These are phyloP conservation scores for Euwallacea fornicatus DNA, from an alignment of 1,140 invertebrate species.

Conservation along the genomic window DNA sequence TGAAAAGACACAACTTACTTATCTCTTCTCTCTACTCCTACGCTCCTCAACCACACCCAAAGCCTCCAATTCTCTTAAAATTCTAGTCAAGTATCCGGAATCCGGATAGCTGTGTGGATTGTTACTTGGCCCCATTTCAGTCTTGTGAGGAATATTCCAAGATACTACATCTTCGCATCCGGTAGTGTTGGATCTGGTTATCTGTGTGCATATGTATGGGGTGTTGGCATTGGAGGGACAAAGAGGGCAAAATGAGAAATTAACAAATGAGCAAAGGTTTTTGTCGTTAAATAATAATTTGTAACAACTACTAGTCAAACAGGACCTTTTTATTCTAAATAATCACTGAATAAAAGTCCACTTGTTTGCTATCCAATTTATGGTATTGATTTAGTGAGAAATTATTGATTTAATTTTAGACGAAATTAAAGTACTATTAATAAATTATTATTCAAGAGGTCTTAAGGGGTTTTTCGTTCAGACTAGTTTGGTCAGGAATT, in stretches of 20 bases:
- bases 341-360: too few species aligned
- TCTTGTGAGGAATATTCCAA: conserved; percentile 93
- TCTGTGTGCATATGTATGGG: background rate
- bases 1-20: background rate
- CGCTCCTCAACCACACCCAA: conserved; percentile 64
- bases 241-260: background rate
- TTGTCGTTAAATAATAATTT: background rate
- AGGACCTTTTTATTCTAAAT: too few species aligned
- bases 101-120: conserved; percentile 75
- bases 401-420: too few species aligned
- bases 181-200: conserved; percentile 75
- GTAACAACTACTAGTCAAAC: too few species aligned
- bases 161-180: conserved; percentile 86
- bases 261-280: background rate
- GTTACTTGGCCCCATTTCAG: conserved; percentile 67
- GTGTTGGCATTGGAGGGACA: too few species aligned
- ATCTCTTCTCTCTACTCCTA: conserved; percentile 1
- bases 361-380: too few species aligned
- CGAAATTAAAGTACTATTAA: too few species aligned
- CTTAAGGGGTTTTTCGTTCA: too few species aligned
- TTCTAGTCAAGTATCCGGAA: conserved; percentile 72
- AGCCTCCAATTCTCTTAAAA: conserved; percentile 70
- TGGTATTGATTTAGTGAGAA: too few species aligned
- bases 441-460: too few species aligned
- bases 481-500: too few species aligned